Base-by-base conservation (phyloP, 2,888 invertebrate genomes). In the Didymodactylos carnosus region DNA sequence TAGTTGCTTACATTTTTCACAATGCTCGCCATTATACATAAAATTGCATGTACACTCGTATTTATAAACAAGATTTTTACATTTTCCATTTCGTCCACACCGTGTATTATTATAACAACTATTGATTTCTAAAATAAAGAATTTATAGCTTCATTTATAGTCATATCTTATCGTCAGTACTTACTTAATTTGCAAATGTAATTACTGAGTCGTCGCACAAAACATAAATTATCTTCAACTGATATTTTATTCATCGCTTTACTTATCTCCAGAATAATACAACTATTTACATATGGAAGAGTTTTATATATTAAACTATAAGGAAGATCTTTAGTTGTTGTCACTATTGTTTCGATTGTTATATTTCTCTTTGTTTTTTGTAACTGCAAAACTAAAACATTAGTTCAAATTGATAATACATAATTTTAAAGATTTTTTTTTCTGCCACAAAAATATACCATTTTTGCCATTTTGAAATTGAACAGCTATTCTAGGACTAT, bases 71-170 rank as follows among this genome's bases (percentile, higher is more conserved):
- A 71, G 25, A 71, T 74, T 74, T n/a, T 53, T 40, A 25, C 74
- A 74, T 19, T n/a, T 51, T 51, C 74, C 74, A 39, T 74, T 51
- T 25, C 29, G 39, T 14, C 74, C 74, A 69, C 74, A 74, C 10
- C 41, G 35, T 41, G 74, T 70, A 23, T 74, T 71, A 39, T 74
- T 74, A 69, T 74, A 74, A 14, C 74, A 74, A 23, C 74, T 27
- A 62, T 74, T 71, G 39, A 74, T 41, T 19, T 53, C 73, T 73
- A 23, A 6, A 70, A 53, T 25, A 39, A 41, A 5, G 19, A 62
- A 62, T 35, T 35, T 14, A 35, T 35, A 7, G 4, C 7, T 35
- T 8, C 6, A 49, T 11, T 23, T 29, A 29, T 6, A 27, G 19
- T 10, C 2, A 23, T 51, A 14, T 14, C 4, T 13, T 27, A 14